Evolutionary conservation across 2,113 vertebrate species (phyloP).

Genomic region (Heterotilapia buettikoferi): DNA sequence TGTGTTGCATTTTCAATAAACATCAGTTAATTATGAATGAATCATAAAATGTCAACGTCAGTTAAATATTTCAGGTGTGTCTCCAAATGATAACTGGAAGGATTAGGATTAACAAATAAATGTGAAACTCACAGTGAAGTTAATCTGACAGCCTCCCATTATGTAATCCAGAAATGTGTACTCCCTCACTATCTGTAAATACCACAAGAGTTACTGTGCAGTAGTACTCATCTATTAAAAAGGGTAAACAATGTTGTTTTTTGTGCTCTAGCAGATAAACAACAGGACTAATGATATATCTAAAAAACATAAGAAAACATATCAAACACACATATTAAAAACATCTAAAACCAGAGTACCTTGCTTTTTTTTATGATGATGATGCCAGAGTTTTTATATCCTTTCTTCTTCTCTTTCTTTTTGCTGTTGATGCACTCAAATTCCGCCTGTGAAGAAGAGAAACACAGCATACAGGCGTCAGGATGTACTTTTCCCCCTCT

Average conservation of each 20-base stretch:
- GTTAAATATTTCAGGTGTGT: neutral
- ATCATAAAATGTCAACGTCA: neutral
- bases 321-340: neutral
- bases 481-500: neutral
- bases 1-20: neutral
- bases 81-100: neutral
- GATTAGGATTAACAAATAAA: neutral
- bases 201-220: neutral
- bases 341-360: conserved; percentile 59
- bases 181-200: conserved; percentile 79
- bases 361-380: conserved; percentile 85
- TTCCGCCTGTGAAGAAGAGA: conserved; percentile 75
- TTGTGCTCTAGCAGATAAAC: neutral
- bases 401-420: conserved; percentile 93
- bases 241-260: neutral
- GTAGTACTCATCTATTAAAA: neutral
- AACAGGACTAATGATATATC: neutral
- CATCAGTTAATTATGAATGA: fast-evolving
- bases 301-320: neutral
- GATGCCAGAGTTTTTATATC: conserved; percentile 92
- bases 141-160: conserved; percentile 96
- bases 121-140: conserved; percentile 87
- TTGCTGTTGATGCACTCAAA: conserved; percentile 92
- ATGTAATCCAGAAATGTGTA: conserved; percentile 94
- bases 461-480: neutral